Percentiles rank a stretch among this genome's conserved stretches.
These are phyloP conservation scores for Lepidurus apus DNA, from an alignment of 1,140 invertebrate genomes.

Conservation along the genomic window DNA sequence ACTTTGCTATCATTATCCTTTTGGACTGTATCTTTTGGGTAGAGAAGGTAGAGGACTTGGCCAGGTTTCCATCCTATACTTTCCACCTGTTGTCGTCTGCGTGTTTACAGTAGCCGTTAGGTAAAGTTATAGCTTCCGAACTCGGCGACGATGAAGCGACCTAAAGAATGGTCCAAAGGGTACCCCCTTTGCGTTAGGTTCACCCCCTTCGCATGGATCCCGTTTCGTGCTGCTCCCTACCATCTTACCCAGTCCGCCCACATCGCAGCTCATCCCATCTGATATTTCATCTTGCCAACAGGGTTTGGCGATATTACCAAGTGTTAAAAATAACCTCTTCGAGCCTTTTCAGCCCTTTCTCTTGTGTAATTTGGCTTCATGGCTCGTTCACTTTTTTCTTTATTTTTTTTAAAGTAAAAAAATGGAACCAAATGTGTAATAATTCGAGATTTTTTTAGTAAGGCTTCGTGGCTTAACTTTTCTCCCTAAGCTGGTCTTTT, in stretches of 20 bases:
- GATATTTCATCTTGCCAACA: slow-evolving; percentile 19
- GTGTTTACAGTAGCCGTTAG: slow-evolving; percentile 14
- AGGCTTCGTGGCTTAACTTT: background rate
- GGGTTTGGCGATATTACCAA: background rate
- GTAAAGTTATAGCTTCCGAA: slow-evolving; percentile 1
- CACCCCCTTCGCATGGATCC: background rate
- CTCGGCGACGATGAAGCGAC: background rate
- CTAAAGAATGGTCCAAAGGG: background rate
- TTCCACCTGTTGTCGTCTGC: slow-evolving; percentile 1
- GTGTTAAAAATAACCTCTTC: slow-evolving; percentile 9
- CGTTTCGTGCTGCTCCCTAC: background rate
- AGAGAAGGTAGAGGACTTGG: background rate
- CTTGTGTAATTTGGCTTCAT: background rate
- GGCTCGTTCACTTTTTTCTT: background rate
- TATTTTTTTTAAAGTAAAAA: background rate
- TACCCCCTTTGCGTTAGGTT: background rate
- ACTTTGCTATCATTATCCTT: background rate
- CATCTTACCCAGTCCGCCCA: background rate
- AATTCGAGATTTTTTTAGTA: background rate
- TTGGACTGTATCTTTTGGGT: background rate
- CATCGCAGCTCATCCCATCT: slow-evolving; percentile 2
- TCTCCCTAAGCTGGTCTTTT: background rate
- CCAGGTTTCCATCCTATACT: background rate
- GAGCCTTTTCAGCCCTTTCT: background rate
- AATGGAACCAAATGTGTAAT: background rate